Percentiles rank a stretch among this genome's conserved stretches.
phyloP scores from a whole-genome alignment of 2,113 vertebrate species.

The Rhinopomastus cyanomelas region DNA sequence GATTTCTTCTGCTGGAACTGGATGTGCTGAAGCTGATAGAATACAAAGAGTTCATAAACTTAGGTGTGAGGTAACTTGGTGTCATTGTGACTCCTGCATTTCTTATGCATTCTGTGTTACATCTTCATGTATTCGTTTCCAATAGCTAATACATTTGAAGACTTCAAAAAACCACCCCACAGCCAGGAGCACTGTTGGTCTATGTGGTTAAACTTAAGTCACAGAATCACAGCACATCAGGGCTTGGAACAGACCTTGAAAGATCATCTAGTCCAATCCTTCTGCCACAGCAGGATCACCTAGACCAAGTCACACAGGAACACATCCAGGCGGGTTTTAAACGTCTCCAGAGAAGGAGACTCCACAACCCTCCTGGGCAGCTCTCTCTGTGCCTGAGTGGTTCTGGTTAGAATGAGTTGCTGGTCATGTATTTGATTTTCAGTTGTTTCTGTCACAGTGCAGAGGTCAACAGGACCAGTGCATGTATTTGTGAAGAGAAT shows the following conservation, averaged over 20 bases:
- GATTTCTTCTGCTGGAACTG: constrained; percentile 3
- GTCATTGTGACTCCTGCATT: not conserved
- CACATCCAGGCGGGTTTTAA: too few species aligned
- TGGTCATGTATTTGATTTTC: not conserved
- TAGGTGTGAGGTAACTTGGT: not conserved
- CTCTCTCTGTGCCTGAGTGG: not conserved
- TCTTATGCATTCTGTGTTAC: not conserved
- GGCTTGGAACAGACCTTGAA: too few species aligned
- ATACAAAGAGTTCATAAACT: not conserved
- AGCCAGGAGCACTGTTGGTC: not conserved
- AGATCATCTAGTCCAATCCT: too few species aligned
- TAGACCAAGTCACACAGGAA: too few species aligned
- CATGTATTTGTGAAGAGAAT: not conserved
- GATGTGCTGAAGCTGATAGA: not conserved
- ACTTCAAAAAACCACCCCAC: not conserved
- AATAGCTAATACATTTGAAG: not conserved
- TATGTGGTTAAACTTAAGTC: not conserved
- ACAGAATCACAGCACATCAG: too few species aligned
- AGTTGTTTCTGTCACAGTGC: not conserved
- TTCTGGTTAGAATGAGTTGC: not conserved
- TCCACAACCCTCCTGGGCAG: too few species aligned
- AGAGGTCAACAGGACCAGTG: not conserved
- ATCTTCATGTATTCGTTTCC: not conserved
- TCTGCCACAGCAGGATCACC: too few species aligned
- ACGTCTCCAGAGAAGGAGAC: too few species aligned